A percentile compares a stretch with the other conserved stretches of the same genome.
Evolutionary conservation across 1,140 invertebrate genomes (phyloP).

Genomic region (Sarcophaga peregrina): DNA sequence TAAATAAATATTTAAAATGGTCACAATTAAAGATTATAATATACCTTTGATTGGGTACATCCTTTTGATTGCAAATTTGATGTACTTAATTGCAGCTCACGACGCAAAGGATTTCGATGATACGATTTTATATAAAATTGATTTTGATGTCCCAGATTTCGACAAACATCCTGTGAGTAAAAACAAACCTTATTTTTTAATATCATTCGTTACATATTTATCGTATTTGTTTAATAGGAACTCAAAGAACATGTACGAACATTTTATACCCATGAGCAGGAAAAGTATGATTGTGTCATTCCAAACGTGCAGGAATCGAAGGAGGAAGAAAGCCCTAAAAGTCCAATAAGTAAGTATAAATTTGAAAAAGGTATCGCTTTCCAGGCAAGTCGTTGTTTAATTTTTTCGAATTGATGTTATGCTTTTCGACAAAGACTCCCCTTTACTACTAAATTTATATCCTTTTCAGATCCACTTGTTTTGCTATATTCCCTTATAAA

Average conservation of each 20-base stretch:
- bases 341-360: conserved; percentile 68
- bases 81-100: conserved; percentile 50
- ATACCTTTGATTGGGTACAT: too few relatives aligned
- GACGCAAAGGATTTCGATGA: conserved; percentile 85
- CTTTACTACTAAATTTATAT: neutral
- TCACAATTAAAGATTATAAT: neutral
- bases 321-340: conserved; percentile 70
- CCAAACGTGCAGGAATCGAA: conserved; percentile 75
- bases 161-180: conserved; percentile 52
- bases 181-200: neutral
- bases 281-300: conserved; percentile 80
- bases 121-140: conserved; percentile 82
- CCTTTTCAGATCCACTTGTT: conserved; percentile 74
- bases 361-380: neutral
- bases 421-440: too few relatives aligned
- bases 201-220: neutral
- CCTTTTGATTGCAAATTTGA: neutral
- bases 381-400: too few relatives aligned
- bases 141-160: conserved; percentile 76
- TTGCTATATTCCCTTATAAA: conserved; percentile 81
- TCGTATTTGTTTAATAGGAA: neutral
- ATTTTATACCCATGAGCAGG: conserved; percentile 76
- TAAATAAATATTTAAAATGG: too few relatives aligned
- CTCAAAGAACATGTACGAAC: conserved; percentile 68
- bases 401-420: too few relatives aligned